These are phyloP conservation scores for Autographa gamma DNA, from an alignment of 2,888 invertebrate genomes.

Conservation along the genomic window DNA sequence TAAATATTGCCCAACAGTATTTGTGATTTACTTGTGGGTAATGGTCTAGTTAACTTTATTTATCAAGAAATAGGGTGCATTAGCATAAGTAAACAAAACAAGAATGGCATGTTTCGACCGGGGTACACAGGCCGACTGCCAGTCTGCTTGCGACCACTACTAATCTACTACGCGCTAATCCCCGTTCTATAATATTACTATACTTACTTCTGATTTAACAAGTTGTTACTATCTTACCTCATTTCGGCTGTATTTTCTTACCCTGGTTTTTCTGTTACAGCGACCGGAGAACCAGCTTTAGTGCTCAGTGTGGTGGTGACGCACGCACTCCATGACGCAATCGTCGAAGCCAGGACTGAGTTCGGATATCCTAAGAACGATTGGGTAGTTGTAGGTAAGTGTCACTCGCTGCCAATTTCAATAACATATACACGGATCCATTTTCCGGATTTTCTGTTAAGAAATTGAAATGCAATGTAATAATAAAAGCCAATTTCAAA, in stretches of 20 bases:
- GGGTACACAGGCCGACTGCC: too few species aligned
- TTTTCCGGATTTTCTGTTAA: too few species aligned
- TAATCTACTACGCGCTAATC: too few species aligned
- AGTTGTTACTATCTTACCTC: too few species aligned
- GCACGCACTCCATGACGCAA: conserved; percentile 90
- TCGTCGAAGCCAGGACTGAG: conserved; percentile 90
- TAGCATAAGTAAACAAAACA: conserved; percentile 12
- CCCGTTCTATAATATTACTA: too few species aligned
- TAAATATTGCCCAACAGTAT: background rate
- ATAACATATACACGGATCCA: too few species aligned
- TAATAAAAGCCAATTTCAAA: too few species aligned
- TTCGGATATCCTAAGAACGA: conserved; percentile 84
- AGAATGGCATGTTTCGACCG: background rate
- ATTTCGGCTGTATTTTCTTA: background rate
- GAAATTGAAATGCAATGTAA: too few species aligned
- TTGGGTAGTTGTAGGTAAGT: conserved; percentile 90
- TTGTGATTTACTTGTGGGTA: background rate
- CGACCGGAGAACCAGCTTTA: conserved; percentile 88
- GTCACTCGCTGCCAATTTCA: too few species aligned
- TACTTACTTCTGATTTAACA: too few species aligned
- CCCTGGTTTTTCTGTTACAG: conserved; percentile 65
- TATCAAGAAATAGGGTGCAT: conserved; percentile 6
- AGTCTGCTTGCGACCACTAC: too few species aligned
- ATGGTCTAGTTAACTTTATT: conserved; percentile 7
- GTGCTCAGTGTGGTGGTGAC: conserved; percentile 83